A percentile compares a stretch with the other conserved stretches of the same genome.
These are phyloP conservation scores for Bicyclus anynana DNA, from an alignment of 1,140 invertebrate genomes.

Conservation along the genomic window DNA sequence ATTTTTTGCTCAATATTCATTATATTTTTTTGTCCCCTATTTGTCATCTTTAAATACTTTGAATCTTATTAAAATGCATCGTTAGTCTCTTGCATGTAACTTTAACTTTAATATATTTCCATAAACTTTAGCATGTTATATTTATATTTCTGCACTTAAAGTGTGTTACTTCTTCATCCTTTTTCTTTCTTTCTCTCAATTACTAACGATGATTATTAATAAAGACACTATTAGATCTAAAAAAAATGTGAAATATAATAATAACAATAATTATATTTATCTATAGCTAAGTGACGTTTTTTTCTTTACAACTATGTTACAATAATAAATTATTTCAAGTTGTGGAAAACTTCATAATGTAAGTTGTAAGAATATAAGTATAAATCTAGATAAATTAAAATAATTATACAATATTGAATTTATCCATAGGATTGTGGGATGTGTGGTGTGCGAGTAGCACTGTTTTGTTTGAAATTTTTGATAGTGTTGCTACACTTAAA, in stretches of 20 bases:
- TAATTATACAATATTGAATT: slow-evolving; percentile 28
- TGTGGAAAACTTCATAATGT: slow-evolving; percentile 17
- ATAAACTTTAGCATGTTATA: neutral
- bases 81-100: too few species aligned
- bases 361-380: slow-evolving; percentile 14
- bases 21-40: too few species aligned
- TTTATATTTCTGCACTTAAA: neutral
- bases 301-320: slow-evolving; percentile 21
- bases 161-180: neutral
- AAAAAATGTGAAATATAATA: slow-evolving; percentile 4
- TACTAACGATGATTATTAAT: neutral
- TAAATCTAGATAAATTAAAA: slow-evolving; percentile 23
- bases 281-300: slow-evolving; percentile 4
- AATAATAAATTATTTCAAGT: slow-evolving; percentile 25
- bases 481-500: slow-evolving; percentile 30
- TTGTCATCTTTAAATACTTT: too few species aligned
- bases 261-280: neutral
- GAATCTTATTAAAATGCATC: too few species aligned
- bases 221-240: slow-evolving; percentile 5
- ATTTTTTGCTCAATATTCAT: slow-evolving; percentile 9
- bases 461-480: slow-evolving; percentile 25
- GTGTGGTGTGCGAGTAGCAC: slow-evolving; percentile 46
- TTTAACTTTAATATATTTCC: too few species aligned
- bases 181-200: neutral
- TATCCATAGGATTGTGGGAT: slow-evolving; percentile 18